These are phyloP conservation scores for Holacanthus passer DNA, from an alignment of 2,113 vertebrate species.

Conservation along the genomic window DNA sequence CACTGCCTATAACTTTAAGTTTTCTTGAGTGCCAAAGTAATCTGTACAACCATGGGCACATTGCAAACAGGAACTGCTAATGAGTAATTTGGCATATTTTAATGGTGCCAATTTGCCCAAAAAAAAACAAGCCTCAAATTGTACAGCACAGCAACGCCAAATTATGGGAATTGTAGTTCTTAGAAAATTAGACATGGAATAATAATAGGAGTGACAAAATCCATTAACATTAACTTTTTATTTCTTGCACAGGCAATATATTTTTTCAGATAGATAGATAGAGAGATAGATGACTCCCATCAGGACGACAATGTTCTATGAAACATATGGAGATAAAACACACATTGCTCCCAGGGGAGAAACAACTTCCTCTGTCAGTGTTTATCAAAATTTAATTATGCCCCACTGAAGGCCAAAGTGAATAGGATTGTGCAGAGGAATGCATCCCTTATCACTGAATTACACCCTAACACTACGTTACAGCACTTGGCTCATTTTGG, in stretches of 20 bases:
- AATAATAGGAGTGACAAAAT: neutral
- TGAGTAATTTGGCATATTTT: neutral
- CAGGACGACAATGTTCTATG: neutral
- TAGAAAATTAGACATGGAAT: no score
- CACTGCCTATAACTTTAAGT: neutral
- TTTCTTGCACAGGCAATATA: no score
- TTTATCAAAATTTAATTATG: conserved; percentile 71
- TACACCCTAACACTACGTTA: conserved; percentile 45
- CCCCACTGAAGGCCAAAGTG: conserved; percentile 56
- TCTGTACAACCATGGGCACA: neutral
- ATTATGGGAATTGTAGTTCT: neutral
- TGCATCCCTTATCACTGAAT: conserved; percentile 60
- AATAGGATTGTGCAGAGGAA: conserved; percentile 53
- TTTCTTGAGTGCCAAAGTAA: neutral
- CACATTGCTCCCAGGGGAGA: conserved; percentile 6
- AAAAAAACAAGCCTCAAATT: no score
- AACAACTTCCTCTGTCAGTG: conserved; percentile 56
- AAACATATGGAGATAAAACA: conserved; percentile 21
- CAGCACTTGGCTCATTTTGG: conserved; percentile 46
- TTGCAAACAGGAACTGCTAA: neutral
- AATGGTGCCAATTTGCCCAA: neutral
- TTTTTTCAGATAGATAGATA: neutral
- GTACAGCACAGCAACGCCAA: no score
- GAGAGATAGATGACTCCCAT: conserved; percentile 1
- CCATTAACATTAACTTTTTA: no score